Base-by-base conservation (phyloP, 1,140 invertebrate species). In the Sinonovacula constricta region DNA sequence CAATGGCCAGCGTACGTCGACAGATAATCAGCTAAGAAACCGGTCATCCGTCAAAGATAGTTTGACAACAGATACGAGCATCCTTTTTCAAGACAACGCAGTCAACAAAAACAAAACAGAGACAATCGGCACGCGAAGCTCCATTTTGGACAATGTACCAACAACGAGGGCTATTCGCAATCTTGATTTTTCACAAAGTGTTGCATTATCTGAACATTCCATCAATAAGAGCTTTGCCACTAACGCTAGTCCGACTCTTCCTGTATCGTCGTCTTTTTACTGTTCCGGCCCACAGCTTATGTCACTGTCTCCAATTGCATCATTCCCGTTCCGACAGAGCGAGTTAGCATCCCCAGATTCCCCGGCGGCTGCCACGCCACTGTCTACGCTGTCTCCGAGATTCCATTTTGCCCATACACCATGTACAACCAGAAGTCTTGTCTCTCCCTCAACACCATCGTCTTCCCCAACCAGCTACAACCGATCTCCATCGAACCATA, bases 281-380 rank as follows among this genome's bases (percentile, higher is more conserved):
- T 7, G 39, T 7, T 45, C 39, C 7, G n/a, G n/a, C n/a, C 18
- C 39, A 31, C 28, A 59, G 4, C 24, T 62, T 14, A 12, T 76
- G 22, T 66, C 69, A 10, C 53, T 82, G 49, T 82, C 81, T 36
- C 81, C 81, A 53, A 45, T 82, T 39, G 59, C 81, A 12, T 71
- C 67, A 2, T 79, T 76, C 36, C 72, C 81, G 5, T 82, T 82
- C 54, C 49, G 81, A 3, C 81, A 82, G 26, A 71, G 79, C 60
- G 81, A 82, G 60, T 53, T 82, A 3, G 77, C 76, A 3, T 82
- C 81, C 3, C 81, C 81, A 33, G 76, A 67, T 54, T 79, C 76
- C 0, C 71, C 79, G 36, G 18, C 18, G 39, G 7, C 70, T 28
- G 30, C 45, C 7, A 2, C 56, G 12, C 10, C 33, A 2, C 18